Evolutionary conservation across 1,140 invertebrate genomes (phyloP), one percentile per base, ranked within the genome.

Genomic region (Battus philenor): DNA sequence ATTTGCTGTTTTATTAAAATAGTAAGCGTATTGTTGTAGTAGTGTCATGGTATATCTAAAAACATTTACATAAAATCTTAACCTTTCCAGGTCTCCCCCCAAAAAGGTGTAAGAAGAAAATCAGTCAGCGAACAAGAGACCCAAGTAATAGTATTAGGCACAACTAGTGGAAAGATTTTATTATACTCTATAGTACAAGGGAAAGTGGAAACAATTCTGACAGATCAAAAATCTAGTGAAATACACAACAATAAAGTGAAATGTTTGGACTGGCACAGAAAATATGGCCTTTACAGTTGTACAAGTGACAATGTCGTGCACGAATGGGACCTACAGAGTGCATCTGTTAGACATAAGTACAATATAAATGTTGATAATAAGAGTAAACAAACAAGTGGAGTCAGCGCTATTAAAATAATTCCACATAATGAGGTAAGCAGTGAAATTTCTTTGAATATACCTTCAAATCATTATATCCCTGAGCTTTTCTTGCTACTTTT

Each of bases 151-250:
- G 90, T 90, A 1, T 69, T 94, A 54, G 92, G 92, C 16, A 93
- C 91, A 8, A 74, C 78, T 1, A 88, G 86, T 51, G 92, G 92
- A 26, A 83, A 86, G 49, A 86, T 94, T 9, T 76, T 91, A 11
- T 66, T 93, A 48, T 94, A 93, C 71, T 92, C 91, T 12, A 73
- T 92, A 29, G 59, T 87, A 8, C 89, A 89, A 71, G 91, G 87
- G 7, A 89, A 89, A 67, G 83, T 93, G 0, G 74, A 83, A 59
- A 73, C 73, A 15, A 68, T 86, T 6, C 60, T 86, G 39, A 47
- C 39, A 44, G 62, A 70, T 43, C 50, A 60, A 10, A 59, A 62
- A 13, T 50, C 53, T 3, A 56, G 48, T 5, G 20, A 63, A 7
- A 38, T 29, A 18, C 49, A 56, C 9, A 59, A 65, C 13, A 64